A percentile compares a stretch with the other conserved stretches of the same genome.
phyloP scores from a whole-genome alignment of 2,888 invertebrate genomes.

The Lobophora halterata region DNA sequence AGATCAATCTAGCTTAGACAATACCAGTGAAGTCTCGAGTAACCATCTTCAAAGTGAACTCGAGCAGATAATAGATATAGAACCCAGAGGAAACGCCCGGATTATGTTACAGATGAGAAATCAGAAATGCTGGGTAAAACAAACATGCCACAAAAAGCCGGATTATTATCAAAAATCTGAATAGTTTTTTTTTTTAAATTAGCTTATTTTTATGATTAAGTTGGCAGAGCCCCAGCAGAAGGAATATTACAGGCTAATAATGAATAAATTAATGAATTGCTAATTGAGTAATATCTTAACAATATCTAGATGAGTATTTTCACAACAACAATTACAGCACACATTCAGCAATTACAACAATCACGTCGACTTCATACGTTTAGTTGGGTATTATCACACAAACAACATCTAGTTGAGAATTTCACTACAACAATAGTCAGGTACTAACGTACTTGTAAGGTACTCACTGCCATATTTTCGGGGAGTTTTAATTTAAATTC shows the following conservation, averaged over 20 bases:
- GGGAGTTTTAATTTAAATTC: constrained; percentile 58
- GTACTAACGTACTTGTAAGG: too few species aligned
- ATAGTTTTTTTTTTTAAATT: neutral
- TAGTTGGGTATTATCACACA: too few species aligned
- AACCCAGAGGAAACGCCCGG: constrained; percentile 24
- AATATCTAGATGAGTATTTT: too few species aligned
- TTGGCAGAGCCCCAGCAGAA: too few species aligned
- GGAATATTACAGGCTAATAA: too few species aligned
- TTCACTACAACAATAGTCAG: too few species aligned
- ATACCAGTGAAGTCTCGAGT: constrained; percentile 21
- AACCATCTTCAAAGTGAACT: constrained; percentile 39
- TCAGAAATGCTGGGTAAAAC: constrained; percentile 7
- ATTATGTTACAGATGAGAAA: constrained; percentile 4
- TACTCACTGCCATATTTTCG: constrained; percentile 59
- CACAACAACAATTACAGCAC: constrained; percentile 27
- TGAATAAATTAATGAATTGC: too few species aligned
- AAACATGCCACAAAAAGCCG: constrained; percentile 3
- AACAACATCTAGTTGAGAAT: too few species aligned
- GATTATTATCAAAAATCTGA: neutral
- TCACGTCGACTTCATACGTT: constrained; percentile 48
- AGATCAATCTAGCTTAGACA: constrained; percentile 15
- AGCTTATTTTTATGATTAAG: too few species aligned
- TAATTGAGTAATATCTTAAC: too few species aligned
- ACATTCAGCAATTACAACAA: constrained; percentile 31
- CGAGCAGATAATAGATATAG: constrained; percentile 44